Evolutionary conservation across 2,113 vertebrate genomes (phyloP).

Genomic region (Rissa tridactyla): DNA sequence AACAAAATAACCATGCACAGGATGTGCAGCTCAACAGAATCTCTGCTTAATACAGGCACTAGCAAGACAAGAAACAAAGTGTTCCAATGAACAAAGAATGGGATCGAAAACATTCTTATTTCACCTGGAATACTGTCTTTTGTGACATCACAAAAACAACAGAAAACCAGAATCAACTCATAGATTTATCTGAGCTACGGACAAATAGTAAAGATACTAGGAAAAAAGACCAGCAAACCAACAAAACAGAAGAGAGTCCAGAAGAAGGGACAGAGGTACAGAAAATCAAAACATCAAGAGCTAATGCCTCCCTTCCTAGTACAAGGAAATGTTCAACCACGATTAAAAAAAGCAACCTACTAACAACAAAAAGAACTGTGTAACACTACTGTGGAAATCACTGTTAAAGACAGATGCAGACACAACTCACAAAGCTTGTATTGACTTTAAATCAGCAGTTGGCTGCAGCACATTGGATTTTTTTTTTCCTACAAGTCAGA

Average conservation of each 20-base stretch:
- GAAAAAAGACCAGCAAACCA: background rate
- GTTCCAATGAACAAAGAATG: background rate
- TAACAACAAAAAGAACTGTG: background rate
- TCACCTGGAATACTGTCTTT: background rate
- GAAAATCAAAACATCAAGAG: background rate
- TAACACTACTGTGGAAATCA: background rate
- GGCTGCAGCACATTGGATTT: background rate
- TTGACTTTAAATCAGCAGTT: background rate
- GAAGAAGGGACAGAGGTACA: background rate
- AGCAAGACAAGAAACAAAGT: background rate
- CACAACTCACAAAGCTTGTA: background rate
- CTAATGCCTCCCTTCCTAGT: background rate
- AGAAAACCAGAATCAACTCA: background rate
- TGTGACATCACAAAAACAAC: background rate
- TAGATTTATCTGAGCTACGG: background rate
- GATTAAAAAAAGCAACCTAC: background rate
- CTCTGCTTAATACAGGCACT: background rate
- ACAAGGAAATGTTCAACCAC: background rate
- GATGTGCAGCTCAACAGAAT: background rate
- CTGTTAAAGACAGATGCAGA: background rate
- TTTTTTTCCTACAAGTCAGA: background rate
- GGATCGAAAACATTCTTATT: background rate
- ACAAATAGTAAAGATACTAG: background rate
- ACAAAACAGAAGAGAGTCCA: background rate
- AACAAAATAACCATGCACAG: background rate